Evolutionary conservation across 2,888 invertebrate genomes (phyloP).

Genomic region (Sesia bembeciformis): DNA sequence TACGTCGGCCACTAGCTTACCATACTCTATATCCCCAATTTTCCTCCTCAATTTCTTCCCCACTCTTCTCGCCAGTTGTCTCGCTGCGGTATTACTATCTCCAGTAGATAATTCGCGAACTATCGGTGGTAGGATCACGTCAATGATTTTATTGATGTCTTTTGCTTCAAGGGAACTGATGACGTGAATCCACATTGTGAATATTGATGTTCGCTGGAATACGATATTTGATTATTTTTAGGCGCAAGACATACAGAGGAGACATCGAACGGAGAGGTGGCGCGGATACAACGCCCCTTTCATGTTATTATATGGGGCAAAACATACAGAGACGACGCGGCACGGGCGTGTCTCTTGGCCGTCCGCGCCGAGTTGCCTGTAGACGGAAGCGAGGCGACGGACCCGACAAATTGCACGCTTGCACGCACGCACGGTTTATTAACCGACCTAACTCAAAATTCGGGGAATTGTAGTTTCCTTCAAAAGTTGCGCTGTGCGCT

Average conservation of each 20-base stretch:
- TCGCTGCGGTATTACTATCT: constrained; percentile 75
- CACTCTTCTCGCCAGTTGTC: constrained; percentile 82
- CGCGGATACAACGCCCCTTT: neutral
- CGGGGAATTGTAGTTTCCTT: no score
- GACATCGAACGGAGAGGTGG: neutral
- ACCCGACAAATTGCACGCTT: no score
- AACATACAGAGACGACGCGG: neutral
- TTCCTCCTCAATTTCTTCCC: constrained; percentile 82
- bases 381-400: no score
- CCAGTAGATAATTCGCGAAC: constrained; percentile 87
- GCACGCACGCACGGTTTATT: no score
- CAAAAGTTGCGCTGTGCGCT: no score
- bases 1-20: constrained; percentile 77
- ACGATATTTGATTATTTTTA: neutral
- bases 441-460: no score
- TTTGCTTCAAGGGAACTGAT: constrained; percentile 77
- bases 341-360: no score
- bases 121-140: constrained; percentile 82
- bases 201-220: constrained; percentile 83
- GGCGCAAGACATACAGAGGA: neutral
- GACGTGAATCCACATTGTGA: constrained; percentile 88
- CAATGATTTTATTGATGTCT: constrained; percentile 74
- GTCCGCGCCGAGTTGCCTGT: no score
- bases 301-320: neutral
- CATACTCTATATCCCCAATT: constrained; percentile 84